A percentile compares a stretch with the other conserved stretches of the same genome.
Evolutionary conservation across 2,888 invertebrate genomes (phyloP).

Genomic region (Pseudococcus longispinus): DNA sequence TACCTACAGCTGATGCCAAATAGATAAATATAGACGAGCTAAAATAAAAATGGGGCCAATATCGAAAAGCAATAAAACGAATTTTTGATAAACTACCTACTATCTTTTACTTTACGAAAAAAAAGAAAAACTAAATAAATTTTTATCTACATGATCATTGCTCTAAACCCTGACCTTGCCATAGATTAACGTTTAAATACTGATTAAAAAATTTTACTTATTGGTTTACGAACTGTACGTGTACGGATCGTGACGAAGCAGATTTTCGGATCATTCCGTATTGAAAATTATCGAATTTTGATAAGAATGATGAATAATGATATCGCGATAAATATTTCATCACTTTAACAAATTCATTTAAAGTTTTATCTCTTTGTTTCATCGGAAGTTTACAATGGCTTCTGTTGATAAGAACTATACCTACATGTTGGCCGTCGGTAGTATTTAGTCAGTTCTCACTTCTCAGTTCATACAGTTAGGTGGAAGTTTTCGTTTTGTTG

Average conservation of each 20-base stretch:
- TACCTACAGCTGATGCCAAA: neutral
- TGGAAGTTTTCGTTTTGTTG: neutral
- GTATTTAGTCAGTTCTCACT: neutral
- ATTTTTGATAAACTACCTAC: neutral
- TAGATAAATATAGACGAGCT: neutral
- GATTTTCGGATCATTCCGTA: neutral
- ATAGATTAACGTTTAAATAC: neutral
- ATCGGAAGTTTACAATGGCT: constrained; percentile 35
- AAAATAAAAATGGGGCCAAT: too few relatives aligned
- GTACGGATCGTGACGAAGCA: constrained; percentile 11
- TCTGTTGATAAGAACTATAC: constrained; percentile 28
- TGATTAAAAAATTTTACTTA: neutral
- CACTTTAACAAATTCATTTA: constrained; percentile 15
- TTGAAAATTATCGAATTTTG: constrained; percentile 4
- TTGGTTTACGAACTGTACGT: neutral
- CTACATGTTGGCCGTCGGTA: neutral
- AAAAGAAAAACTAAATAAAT: neutral
- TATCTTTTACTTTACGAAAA: neutral
- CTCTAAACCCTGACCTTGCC: constrained; percentile 1
- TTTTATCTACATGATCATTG: neutral
- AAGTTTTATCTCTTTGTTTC: constrained; percentile 25
- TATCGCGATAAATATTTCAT: constrained; percentile 31
- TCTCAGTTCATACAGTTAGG: constrained; percentile 1
- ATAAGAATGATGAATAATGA: constrained; percentile 35
- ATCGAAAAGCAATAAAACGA: neutral